phyloP scores from a whole-genome alignment of 2,888 invertebrate genomes.

The Plutella xylostella region DNA sequence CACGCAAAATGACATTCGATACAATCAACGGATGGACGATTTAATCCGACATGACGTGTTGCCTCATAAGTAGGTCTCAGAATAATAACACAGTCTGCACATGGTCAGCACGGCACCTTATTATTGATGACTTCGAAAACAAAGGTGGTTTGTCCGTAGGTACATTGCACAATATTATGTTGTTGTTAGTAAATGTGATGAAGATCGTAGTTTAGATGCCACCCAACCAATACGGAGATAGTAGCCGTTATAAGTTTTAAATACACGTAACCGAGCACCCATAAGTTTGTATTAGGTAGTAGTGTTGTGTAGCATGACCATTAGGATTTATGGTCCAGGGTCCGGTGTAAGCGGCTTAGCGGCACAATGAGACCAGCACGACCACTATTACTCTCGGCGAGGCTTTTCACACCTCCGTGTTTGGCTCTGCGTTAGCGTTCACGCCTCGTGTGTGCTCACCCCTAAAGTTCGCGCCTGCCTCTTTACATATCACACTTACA shows the following conservation, averaged over 20 bases:
- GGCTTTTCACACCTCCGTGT: constrained; percentile 67
- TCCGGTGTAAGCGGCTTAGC: constrained; percentile 57
- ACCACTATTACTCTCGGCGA: constrained; percentile 29
- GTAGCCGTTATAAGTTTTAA: constrained; percentile 14
- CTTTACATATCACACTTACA: constrained; percentile 48
- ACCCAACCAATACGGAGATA: constrained; percentile 4
- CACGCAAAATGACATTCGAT: constrained; percentile 50
- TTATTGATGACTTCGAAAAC: too few relatives aligned
- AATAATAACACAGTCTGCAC: too few relatives aligned
- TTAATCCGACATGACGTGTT: constrained; percentile 33
- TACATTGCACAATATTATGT: too few relatives aligned
- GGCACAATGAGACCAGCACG: constrained; percentile 40
- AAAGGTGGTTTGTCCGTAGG: too few relatives aligned
- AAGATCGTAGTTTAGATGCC: not conserved
- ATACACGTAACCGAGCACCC: constrained; percentile 11
- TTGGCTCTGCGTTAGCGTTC: constrained; percentile 58
- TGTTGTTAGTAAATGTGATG: too few relatives aligned
- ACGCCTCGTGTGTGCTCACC: constrained; percentile 61
- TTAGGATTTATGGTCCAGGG: constrained; percentile 49
- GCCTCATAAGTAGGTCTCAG: constrained; percentile 18
- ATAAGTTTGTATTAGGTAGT: constrained; percentile 8
- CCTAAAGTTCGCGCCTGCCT: constrained; percentile 57
- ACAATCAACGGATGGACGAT: constrained; percentile 27
- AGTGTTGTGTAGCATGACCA: constrained; percentile 18
- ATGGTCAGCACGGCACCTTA: too few relatives aligned